Percentiles rank a stretch among this genome's conserved stretches.
Conservation (phyloP, 1,140 invertebrate genomes). For the Trichonephila clavata region DNA sequence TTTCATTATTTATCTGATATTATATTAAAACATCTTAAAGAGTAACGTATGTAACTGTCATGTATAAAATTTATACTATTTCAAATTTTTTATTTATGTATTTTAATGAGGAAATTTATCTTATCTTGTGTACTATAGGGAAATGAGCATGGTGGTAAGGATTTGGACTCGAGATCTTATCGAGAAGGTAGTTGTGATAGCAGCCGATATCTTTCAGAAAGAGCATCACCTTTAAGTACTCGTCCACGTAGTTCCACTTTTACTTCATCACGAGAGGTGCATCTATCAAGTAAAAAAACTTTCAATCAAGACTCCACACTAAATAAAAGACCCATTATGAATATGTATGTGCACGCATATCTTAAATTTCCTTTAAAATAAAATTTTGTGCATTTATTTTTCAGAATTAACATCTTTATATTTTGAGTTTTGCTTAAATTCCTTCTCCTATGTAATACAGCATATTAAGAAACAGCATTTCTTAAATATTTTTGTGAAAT, state of each 20-base stretch:
- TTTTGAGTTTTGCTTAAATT: too few species aligned
- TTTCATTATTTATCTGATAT: too few species aligned
- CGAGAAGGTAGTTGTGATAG: slow-evolving; percentile 69
- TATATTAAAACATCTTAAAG: too few species aligned
- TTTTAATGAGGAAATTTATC: neutral
- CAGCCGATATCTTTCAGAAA: neutral
- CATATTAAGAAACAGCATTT: too few species aligned
- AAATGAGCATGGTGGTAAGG: neutral
- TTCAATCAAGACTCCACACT: neutral
- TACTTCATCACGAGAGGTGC: slow-evolving; percentile 77
- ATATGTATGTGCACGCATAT: slow-evolving; percentile 74
- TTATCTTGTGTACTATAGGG: neutral
- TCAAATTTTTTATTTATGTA: neutral
- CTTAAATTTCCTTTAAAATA: neutral
- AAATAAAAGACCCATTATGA: slow-evolving; percentile 77
- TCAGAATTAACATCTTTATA: too few species aligned
- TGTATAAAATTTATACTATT: too few species aligned
- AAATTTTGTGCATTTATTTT: too few species aligned
- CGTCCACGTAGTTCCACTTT: slow-evolving; percentile 80
- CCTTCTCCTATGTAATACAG: too few species aligned
- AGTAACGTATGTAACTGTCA: too few species aligned
- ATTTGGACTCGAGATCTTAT: slow-evolving; percentile 59
- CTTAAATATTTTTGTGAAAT: too few species aligned
- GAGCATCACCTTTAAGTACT: slow-evolving; percentile 76
- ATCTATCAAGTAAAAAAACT: neutral